Conservation (phyloP, 2,888 invertebrate genomes). For the Rhogogaster chlorosoma region DNA sequence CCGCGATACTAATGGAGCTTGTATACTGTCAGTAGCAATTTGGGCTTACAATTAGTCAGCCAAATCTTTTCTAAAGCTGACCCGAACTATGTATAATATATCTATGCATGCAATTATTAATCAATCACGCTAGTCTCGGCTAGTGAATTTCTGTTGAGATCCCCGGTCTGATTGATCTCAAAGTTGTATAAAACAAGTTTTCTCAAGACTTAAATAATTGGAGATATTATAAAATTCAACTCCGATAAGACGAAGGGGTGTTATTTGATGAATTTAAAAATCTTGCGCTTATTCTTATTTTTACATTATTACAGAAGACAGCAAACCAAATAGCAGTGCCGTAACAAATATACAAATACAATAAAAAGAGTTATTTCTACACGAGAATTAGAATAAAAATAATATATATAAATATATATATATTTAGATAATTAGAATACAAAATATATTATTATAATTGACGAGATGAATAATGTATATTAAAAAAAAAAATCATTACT, state of each 20-base stretch:
- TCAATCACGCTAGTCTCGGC: conserved; percentile 35
- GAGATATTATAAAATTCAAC: background rate
- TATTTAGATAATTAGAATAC: conserved; percentile 73
- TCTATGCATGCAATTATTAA: background rate
- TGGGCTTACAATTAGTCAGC: background rate
- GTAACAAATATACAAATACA: conserved; percentile 60
- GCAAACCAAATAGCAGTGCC: conserved; percentile 46
- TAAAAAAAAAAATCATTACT: conserved; percentile 57
- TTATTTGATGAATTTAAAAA: background rate
- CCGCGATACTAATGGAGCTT: background rate
- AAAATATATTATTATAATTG: conserved; percentile 63
- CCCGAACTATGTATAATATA: background rate
- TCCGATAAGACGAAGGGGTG: background rate
- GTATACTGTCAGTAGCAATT: background rate
- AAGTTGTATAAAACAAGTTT: background rate
- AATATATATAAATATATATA: conserved; percentile 69
- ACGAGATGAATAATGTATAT: conserved; percentile 56
- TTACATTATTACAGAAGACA: background rate
- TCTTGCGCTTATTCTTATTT: background rate
- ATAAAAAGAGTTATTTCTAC: conserved; percentile 71
- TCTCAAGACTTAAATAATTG: background rate
- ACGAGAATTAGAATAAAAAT: conserved; percentile 68
- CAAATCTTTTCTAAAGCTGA: background rate
- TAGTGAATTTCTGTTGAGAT: conserved; percentile 11
- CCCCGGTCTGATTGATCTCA: background rate